Evolutionary conservation across 2,888 invertebrate genomes (phyloP).

Genomic region (Apamea crenata): DNA sequence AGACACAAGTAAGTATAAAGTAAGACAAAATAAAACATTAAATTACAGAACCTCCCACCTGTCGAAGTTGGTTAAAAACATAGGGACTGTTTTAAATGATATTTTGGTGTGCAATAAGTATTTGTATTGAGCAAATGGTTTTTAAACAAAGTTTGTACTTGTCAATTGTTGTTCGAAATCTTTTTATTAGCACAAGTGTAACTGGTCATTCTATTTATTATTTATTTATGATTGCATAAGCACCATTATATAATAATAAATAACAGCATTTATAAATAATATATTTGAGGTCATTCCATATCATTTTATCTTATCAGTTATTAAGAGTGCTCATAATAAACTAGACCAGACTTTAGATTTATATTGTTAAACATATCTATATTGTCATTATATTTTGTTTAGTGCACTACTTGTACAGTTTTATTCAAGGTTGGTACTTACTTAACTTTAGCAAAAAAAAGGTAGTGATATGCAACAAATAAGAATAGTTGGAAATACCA

Average conservation of each 20-base stretch:
- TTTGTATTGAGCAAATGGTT: neutral
- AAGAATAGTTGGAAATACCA: neutral
- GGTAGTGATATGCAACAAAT: neutral
- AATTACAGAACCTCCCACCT: neutral
- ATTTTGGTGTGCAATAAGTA: neutral
- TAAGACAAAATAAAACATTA: neutral
- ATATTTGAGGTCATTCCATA: conserved; percentile 5
- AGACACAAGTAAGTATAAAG: too few relatives aligned
- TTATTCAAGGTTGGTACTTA: neutral
- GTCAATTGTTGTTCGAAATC: neutral
- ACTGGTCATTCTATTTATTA: neutral
- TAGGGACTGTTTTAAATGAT: neutral
- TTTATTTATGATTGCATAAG: conserved; percentile 11
- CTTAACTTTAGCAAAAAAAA: neutral
- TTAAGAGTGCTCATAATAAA: neutral
- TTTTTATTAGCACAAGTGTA: neutral
- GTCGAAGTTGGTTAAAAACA: neutral
- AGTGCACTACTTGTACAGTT: neutral
- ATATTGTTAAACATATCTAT: neutral
- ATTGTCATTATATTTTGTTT: neutral
- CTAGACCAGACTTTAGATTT: conserved; percentile 16
- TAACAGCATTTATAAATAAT: conserved; percentile 5
- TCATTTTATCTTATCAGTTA: conserved; percentile 4
- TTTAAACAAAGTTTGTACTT: neutral
- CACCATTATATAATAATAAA: neutral